phyloP scores from a whole-genome alignment of 2,888 invertebrate species.

The Pasiphila rectangulata region DNA sequence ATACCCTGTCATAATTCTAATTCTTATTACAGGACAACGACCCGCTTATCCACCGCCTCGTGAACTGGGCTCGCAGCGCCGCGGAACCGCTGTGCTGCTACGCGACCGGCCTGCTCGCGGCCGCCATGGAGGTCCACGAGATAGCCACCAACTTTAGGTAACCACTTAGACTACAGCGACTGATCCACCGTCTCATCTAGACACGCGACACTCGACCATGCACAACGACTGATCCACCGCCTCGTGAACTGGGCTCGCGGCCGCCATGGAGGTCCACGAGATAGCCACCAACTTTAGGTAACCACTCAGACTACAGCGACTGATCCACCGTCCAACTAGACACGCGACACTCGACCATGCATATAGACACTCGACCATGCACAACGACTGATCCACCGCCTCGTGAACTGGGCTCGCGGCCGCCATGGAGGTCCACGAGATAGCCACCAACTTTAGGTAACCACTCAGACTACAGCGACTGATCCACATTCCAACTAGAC shows the following conservation, averaged over 20 bases:
- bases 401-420: conserved; percentile 97
- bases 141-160: conserved; percentile 90
- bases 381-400: conserved; percentile 26
- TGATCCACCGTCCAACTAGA: no score
- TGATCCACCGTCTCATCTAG: conserved; percentile 85
- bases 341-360: no score
- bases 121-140: conserved; percentile 98
- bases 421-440: conserved; percentile 98
- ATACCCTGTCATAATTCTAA: no score
- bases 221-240: conserved; percentile 43
- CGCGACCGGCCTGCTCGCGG: conserved; percentile 95
- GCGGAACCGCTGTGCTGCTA: conserved; percentile 96
- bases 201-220: no score
- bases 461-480: no score
- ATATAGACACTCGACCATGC: no score
- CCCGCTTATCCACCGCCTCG: conserved; percentile 90
- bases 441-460: conserved; percentile 88
- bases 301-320: no score
- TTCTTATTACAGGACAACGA: conserved; percentile 85
- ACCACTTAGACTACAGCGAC: conserved; percentile 57
- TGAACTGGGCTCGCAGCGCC: conserved; percentile 93
- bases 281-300: conserved; percentile 90
- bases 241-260: conserved; percentile 97
- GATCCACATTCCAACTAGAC: no score
- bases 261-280: conserved; percentile 98